phyloP scores from a whole-genome alignment of 2,797 vertebrate genomes.

The Enteromius radiatus region DNA sequence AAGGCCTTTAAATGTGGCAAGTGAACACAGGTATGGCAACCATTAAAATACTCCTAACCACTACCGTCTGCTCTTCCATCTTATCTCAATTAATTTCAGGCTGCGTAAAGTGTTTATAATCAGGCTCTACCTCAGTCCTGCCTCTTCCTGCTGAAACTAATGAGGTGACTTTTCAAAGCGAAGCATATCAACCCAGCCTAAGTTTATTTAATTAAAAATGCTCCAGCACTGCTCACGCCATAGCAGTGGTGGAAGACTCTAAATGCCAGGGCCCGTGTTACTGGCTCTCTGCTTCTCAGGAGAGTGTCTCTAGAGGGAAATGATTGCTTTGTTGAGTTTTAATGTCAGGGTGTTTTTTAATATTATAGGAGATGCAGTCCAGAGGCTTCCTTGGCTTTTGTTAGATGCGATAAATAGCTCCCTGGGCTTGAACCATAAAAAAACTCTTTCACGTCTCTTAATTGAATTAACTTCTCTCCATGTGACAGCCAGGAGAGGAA shows the following conservation, averaged over 20 bases:
- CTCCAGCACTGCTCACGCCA: conserved; percentile 35
- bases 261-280: conserved; percentile 52
- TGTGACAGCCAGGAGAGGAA: conserved; percentile 41
- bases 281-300: conserved; percentile 30
- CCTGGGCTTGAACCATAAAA: conserved; percentile 51
- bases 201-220: conserved; percentile 52
- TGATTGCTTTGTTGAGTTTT: conserved; percentile 58
- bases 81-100: conserved; percentile 43
- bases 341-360: conserved; percentile 55
- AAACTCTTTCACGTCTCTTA: conserved; percentile 53
- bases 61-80: conserved; percentile 16
- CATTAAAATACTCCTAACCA: conserved; percentile 2
- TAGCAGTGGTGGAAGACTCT: conserved; percentile 35
- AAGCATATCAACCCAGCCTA: conserved; percentile 35
- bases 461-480: conserved; percentile 54
- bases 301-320: conserved; percentile 42
- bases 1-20: neutral
- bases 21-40: conserved; percentile 6
- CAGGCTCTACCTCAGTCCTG: conserved; percentile 17
- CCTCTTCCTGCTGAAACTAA: conserved; percentile 46
- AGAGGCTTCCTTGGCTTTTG: conserved; percentile 49
- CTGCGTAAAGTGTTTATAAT: conserved; percentile 36
- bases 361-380: conserved; percentile 43
- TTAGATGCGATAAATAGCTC: conserved; percentile 53
- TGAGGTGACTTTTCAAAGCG: conserved; percentile 53